These are phyloP conservation scores for Heliopora coerulea DNA, from an alignment of 92 coral and sea anemone genomes.

Conservation along the genomic window DNA sequence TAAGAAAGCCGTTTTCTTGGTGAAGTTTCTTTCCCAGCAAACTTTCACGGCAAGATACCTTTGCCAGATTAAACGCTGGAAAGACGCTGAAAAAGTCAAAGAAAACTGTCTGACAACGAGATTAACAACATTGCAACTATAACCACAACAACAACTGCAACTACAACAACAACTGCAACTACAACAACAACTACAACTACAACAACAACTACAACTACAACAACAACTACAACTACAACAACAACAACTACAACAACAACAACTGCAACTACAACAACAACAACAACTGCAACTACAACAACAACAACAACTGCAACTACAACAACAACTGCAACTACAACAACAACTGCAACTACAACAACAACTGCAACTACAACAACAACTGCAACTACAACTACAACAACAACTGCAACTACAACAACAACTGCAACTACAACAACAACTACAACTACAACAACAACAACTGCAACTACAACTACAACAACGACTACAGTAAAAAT, in stretches of 20 bases:
- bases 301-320: no score
- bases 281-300: neutral
- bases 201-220: neutral
- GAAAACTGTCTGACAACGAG: neutral
- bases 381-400: no score
- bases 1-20: constrained; percentile 51
- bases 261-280: neutral
- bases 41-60: constrained; percentile 45
- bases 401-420: no score
- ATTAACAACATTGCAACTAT: neutral
- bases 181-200: neutral
- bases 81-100: constrained; percentile 48
- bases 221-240: neutral
- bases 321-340: no score
- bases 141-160: neutral
- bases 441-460: no score
- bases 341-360: no score
- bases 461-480: no score
- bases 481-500: no score
- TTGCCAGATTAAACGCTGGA: constrained; percentile 67
- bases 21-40: constrained; percentile 53
- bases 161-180: neutral
- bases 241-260: neutral
- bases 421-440: no score
- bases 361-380: no score